Conservation (phyloP, 2,888 invertebrate genomes). For the Drosophila peninsularis region DNA sequence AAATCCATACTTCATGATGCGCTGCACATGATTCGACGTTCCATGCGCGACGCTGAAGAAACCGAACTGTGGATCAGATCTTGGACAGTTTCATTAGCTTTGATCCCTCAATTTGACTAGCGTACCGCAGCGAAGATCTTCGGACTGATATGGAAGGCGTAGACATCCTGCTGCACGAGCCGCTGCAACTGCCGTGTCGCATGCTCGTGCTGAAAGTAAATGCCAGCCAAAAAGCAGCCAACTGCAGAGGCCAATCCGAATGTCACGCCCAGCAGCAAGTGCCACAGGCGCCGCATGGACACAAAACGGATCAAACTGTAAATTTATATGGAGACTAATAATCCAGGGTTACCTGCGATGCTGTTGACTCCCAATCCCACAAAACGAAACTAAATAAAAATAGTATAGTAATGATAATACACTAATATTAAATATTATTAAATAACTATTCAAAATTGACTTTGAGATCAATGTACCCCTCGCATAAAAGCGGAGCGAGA, state of each 20-base stretch:
- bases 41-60: conserved; percentile 45
- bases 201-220: conserved; percentile 70
- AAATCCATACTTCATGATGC: conserved; percentile 97
- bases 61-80: conserved; percentile 41
- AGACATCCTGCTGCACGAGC: conserved; percentile 67
- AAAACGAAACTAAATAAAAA: no score
- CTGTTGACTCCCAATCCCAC: no score
- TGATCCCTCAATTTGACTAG: conserved; percentile 3
- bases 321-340: not conserved
- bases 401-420: no score
- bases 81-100: not conserved
- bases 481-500: no score
- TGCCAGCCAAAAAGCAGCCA: conserved; percentile 63
- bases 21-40: conserved; percentile 84
- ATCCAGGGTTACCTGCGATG: conserved; percentile 2
- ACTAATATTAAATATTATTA: no score
- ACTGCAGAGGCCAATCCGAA: conserved; percentile 45
- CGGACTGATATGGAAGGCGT: conserved; percentile 70
- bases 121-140: conserved; percentile 65
- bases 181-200: conserved; percentile 47
- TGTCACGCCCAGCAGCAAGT: conserved; percentile 39
- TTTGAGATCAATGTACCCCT: no score
- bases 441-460: no score
- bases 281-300: conserved; percentile 49
- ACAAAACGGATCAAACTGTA: not conserved